Evolutionary conservation across 2,888 invertebrate species (phyloP), one percentile per base, ranked within the genome.

Genomic region (Thelaira solivaga): DNA sequence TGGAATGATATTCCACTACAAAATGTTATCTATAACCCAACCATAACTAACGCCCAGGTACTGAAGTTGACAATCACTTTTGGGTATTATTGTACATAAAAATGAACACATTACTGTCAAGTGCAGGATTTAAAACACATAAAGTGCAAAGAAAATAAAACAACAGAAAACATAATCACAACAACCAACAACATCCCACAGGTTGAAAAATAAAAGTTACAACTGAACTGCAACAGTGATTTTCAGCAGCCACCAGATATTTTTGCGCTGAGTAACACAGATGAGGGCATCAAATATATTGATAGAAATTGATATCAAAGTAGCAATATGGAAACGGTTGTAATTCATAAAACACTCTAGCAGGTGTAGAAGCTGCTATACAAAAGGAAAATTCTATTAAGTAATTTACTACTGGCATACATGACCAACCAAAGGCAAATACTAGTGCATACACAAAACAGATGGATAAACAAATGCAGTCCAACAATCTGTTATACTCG

Each of bases 71-170:
- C 64, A 77, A 78, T 73, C 77, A 69, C 53, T 77, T 77, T 77
- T 65, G 45, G 59, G 39, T 69, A 39, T 69, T 61, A 69, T 69
- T 78, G 64, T 36, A 59, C 26, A 78, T 69, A 69, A 73, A 73
- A 78, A 47, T 77, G 51, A 78, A 69, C 73, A 73, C 77, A 78
- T 78, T 78, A 78, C 73, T 74, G 69, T 64, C 73, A 78, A 69
- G 59, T 64, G 39, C 24, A 69, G 61, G 77, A 69, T 73, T 74
- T 73, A 64, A 73, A 73, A 62, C 43, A 77, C 36, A 55, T 36
- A 57, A n/a, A n/a, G 24, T 61, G 65, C 31, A 47, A 24, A 65
- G 16, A 34, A 43, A 29, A 36, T 16, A 39, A 13, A 31, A 31
- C n/a, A 62, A 29, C 45, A 18, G 16, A 57, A 65, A 31, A 49